phyloP scores from a whole-genome alignment of 2,888 invertebrate genomes.

The Cataglyphis livida region DNA sequence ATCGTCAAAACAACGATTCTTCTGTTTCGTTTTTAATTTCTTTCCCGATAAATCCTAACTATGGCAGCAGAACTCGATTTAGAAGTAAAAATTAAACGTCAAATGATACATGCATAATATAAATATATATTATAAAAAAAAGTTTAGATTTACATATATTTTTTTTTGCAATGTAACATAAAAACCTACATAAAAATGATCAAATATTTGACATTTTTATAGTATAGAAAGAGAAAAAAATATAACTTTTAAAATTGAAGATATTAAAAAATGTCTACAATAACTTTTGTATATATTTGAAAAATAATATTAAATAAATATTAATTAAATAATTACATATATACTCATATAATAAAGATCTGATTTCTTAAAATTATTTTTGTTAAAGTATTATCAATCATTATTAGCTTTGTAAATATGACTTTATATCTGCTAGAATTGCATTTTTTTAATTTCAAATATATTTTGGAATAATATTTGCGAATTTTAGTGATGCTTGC shows the following conservation, averaged over 20 bases:
- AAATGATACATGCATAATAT: background rate
- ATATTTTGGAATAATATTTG: background rate
- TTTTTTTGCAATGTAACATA: background rate
- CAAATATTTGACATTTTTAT: slow-evolving; percentile 5
- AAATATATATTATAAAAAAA: background rate
- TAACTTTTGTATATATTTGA: background rate
- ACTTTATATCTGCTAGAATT: background rate
- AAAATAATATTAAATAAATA: background rate
- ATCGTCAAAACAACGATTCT: slow-evolving; percentile 6
- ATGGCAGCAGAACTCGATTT: background rate
- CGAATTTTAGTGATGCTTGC: background rate
- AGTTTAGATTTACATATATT: background rate
- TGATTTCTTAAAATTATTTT: background rate
- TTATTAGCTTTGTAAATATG: background rate
- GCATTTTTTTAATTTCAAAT: background rate
- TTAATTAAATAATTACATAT: background rate
- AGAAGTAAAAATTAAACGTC: background rate
- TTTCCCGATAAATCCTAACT: background rate
- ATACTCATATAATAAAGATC: background rate
- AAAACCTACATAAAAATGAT: background rate
- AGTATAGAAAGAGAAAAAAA: background rate
- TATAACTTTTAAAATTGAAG: background rate
- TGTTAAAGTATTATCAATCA: background rate
- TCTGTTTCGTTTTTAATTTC: slow-evolving; percentile 11
- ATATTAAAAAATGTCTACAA: background rate